Conservation (phyloP, 92 coral and sea anemone species). For the Palythoa heliodiscus region DNA sequence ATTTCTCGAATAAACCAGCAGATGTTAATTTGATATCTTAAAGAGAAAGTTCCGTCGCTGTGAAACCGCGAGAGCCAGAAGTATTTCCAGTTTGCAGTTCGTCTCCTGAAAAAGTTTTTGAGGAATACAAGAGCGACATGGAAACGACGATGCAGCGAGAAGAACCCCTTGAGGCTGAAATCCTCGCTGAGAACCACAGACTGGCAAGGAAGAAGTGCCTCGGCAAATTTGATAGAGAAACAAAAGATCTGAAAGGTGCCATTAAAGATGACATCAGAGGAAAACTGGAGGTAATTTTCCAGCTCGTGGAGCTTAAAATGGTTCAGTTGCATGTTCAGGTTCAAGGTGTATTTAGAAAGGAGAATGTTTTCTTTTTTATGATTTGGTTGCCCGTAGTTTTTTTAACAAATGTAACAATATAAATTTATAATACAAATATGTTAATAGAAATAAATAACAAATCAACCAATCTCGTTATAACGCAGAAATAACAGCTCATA, state of each 20-base stretch:
- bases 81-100: neutral
- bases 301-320: neutral
- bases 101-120: neutral
- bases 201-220: neutral
- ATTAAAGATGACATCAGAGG: constrained; percentile 16
- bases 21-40: neutral
- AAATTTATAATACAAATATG: too few relatives aligned
- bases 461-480: too few relatives aligned
- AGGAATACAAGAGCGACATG: neutral
- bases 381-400: too few relatives aligned
- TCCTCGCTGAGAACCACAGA: neutral
- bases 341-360: neutral
- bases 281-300: constrained; percentile 19
- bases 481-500: too few relatives aligned
- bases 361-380: neutral
- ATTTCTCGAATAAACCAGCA: too few relatives aligned
- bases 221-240: constrained; percentile 13
- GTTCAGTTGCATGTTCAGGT: neutral
- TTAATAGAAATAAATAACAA: too few relatives aligned
- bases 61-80: neutral
- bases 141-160: neutral
- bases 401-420: neutral
- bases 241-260: neutral
- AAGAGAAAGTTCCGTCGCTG: neutral
- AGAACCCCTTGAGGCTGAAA: constrained; percentile 3